A percentile compares a stretch with the other conserved stretches of the same genome.
Conservation (phyloP, 2,113 vertebrate species). For the Microcebus jonahi region DNA sequence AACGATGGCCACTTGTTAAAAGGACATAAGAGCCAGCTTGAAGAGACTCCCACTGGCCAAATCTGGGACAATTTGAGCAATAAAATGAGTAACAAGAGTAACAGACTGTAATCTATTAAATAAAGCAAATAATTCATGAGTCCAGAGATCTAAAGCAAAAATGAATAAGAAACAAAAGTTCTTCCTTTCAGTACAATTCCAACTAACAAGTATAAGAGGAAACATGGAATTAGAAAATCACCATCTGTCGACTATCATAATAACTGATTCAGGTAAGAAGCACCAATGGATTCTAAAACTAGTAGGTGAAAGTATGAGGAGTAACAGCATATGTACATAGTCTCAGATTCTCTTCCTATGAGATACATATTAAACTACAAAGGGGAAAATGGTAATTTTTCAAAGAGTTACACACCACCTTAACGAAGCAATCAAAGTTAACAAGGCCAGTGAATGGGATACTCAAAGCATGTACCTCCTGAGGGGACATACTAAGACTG, state of each 20-base stretch:
- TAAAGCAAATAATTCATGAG: not conserved
- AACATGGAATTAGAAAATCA: conserved; percentile 14
- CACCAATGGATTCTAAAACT: not conserved
- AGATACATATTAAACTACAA: not conserved
- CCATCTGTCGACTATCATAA: not conserved
- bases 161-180: not conserved
- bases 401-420: not conserved
- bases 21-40: not conserved
- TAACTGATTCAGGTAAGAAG: conserved; percentile 7
- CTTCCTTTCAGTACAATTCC: not conserved
- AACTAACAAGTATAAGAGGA: not conserved
- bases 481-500: accelerated
- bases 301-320: not conserved
- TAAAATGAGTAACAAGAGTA: not conserved
- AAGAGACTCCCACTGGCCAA: not conserved
- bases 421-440: not conserved
- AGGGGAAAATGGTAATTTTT: not conserved
- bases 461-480: not conserved
- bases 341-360: not conserved
- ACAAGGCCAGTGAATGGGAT: not conserved
- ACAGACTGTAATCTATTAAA: not conserved
- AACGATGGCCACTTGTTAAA: not conserved
- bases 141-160: not conserved
- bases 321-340: not conserved
- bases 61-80: not conserved